phyloP scores from a whole-genome alignment of 1,140 invertebrate species.

The Drosophila miranda region DNA sequence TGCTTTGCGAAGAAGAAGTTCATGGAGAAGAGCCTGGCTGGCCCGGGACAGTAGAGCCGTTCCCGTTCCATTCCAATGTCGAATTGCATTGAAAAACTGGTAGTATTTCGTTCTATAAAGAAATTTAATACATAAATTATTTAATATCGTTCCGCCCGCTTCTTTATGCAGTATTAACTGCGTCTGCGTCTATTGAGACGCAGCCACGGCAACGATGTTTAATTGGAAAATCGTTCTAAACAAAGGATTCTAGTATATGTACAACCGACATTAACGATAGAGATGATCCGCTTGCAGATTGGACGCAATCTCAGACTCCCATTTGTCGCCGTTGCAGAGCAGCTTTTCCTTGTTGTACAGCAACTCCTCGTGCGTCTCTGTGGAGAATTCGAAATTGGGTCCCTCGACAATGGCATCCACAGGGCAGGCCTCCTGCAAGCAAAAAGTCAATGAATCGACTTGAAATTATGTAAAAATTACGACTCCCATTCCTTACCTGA shows the following conservation, averaged over 20 bases:
- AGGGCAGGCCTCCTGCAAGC: conserved; percentile 94
- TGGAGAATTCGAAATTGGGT: conserved; percentile 99
- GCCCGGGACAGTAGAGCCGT: conserved; percentile 69
- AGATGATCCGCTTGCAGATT: conserved; percentile 99
- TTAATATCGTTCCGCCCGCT: not conserved
- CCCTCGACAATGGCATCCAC: conserved; percentile 99
- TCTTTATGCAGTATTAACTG: not conserved
- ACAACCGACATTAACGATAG: conserved; percentile 89
- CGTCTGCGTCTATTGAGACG: conserved; percentile 20
- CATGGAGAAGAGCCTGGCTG: conserved; percentile 97
- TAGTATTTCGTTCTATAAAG: not conserved
- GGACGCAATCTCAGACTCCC: conserved; percentile 99
- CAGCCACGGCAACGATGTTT: conserved; percentile 38
- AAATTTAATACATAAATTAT: conserved; percentile 23
- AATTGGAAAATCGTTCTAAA: conserved; percentile 72
- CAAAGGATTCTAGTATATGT: conserved; percentile 57
- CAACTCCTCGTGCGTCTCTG: conserved; percentile 99
- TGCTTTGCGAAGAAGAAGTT: conserved; percentile 99
- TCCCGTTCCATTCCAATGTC: conserved; percentile 22
- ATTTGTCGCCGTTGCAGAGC: conserved; percentile 98
- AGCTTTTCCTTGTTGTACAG: conserved; percentile 99
- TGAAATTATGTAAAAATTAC: too few species aligned
- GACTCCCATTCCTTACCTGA: conserved; percentile 84
- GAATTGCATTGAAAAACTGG: conserved; percentile 29
- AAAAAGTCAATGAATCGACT: not conserved